A percentile compares a stretch with the other conserved stretches of the same genome.
phyloP scores from a whole-genome alignment of 2,888 invertebrate species.

The Diplolepis rosae region DNA sequence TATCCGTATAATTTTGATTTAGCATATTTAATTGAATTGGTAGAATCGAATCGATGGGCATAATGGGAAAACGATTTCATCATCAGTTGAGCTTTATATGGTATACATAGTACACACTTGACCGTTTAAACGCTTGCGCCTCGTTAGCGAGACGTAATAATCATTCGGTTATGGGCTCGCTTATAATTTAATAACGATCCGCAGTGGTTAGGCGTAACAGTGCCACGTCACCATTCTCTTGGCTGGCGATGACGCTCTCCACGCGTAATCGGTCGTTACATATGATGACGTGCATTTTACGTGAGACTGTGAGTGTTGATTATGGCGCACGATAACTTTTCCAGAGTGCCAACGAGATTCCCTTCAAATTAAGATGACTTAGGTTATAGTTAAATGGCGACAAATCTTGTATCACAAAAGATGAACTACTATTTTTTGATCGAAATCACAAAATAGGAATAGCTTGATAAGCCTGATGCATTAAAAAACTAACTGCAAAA shows the following conservation, averaged over 20 bases:
- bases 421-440: no score
- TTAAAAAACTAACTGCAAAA: no score
- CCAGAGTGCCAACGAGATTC: background rate
- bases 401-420: no score
- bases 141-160: constrained; percentile 70
- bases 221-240: constrained; percentile 65
- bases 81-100: constrained; percentile 1
- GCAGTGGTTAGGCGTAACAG: constrained; percentile 64
- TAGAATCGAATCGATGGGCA: constrained; percentile 14
- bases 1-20: constrained; percentile 1
- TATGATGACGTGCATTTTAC: constrained; percentile 72
- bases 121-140: constrained; percentile 58
- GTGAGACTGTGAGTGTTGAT: constrained; percentile 52
- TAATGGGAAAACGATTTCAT: constrained; percentile 6
- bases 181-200: constrained; percentile 73
- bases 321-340: constrained; percentile 43
- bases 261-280: constrained; percentile 72
- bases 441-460: no score
- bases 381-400: no score
- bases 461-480: no score
- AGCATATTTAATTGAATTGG: constrained; percentile 8
- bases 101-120: background rate
- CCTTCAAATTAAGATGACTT: background rate
- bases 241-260: constrained; percentile 60
- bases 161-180: constrained; percentile 69